Evolutionary conservation across 2,113 vertebrate genomes (phyloP).

Genomic region (Elaphurus davidianus): DNA sequence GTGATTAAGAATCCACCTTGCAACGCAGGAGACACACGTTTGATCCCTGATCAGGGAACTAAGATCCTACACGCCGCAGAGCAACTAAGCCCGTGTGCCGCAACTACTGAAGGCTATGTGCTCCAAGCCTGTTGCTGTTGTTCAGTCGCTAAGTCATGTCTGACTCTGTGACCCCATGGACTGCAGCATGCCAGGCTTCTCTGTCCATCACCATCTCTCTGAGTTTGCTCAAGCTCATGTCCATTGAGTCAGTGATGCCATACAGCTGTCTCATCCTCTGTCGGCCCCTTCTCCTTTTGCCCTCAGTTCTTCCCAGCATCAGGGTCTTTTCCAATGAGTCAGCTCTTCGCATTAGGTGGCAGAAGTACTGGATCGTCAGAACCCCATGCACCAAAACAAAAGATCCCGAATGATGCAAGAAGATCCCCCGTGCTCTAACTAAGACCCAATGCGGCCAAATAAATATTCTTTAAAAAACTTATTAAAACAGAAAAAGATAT

Average conservation of each 20-base stretch:
- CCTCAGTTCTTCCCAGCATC: not conserved
- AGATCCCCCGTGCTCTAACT: not conserved
- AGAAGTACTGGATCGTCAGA: not conserved
- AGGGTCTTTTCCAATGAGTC: not conserved
- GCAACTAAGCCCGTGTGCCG: not conserved
- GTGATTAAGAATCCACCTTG: not conserved
- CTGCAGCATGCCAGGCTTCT: not conserved
- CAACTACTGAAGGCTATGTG: not conserved
- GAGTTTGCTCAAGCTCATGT: not conserved
- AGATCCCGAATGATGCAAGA: not conserved
- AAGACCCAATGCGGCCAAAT: not conserved
- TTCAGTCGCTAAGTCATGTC: not conserved
- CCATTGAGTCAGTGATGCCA: not conserved
- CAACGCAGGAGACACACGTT: not conserved
- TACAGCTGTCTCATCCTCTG: not conserved
- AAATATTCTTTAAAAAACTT: not conserved
- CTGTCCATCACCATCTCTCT: not conserved
- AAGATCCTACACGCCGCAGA: not conserved
- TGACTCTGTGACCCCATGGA: not conserved
- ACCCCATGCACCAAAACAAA: not conserved
- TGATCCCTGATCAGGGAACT: not conserved
- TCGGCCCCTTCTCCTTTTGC: not conserved
- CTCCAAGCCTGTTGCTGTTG: not conserved
- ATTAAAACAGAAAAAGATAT: not conserved
- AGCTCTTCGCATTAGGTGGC: not conserved